Base-by-base conservation (phyloP, 2,797 vertebrate genomes). In the Labeo calbasu region DNA sequence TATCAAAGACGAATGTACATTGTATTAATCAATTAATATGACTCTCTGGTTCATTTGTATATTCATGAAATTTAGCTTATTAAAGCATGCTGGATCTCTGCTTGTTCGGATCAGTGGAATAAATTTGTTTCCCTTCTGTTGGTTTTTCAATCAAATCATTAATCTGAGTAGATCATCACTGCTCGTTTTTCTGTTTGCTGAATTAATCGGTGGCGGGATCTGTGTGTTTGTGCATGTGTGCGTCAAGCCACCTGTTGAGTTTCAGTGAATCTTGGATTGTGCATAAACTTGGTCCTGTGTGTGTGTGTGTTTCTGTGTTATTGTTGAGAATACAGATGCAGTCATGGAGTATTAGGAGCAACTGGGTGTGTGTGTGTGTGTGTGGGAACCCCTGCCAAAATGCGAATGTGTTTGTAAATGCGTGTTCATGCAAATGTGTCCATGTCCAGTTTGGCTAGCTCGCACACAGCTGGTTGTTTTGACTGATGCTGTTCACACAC, bases 11-110 rank as follows among this genome's bases (percentile, higher is more conserved):
- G 36, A 81, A 78, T 84, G 82, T 4, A 23, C 43, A 46, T 46
- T n/a, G 40, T 43, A 68, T 84, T 72, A 84, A 87, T 87, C 68
- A 28, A 40, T 84, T 87, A 82, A 73, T 80, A 40, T 80, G 59
- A 48, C 36, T 78, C 11, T 77, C 50, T 75, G 28, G 19, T 68
- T 79, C 19, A n/a, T 78, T 68, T 80, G 48, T 68, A 13, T 80
- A 61, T 53, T 66, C 66, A 53, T 86, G 21, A 70, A 76, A 80
- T 61, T 43, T 40, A 28, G 76, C 68, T 79, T 43, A 84, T 61
- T 78, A 71, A 84, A 79, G 83, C 83, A 79, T 84, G 83, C 66
- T 70, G 25, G 75, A 61, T 36, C 13, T 61, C 36, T 78, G 82
- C 82, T 84, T 78, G 53, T 77, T 70, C 65, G 13, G 28, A 71